Evolutionary conservation across 2,797 vertebrate species (phyloP).

Genomic region (Syngnathus acus): DNA sequence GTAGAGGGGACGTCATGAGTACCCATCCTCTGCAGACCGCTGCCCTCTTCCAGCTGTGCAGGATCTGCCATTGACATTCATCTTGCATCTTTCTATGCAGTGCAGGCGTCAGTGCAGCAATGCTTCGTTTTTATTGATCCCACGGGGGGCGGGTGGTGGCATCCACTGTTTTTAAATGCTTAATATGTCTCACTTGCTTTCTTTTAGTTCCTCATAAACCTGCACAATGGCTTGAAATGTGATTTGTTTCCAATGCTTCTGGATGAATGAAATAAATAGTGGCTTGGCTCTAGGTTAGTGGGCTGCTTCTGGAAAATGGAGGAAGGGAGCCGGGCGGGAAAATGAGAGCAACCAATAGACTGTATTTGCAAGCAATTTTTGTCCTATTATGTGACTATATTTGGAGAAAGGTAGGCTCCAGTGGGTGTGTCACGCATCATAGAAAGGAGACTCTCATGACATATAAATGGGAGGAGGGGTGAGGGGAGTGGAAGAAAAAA

Average conservation of each 20-base stretch:
- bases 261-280: constrained; percentile 35
- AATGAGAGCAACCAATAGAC: not conserved
- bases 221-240: not conserved
- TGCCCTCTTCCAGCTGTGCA: constrained; percentile 9
- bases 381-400: constrained; percentile 9
- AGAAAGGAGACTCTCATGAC: constrained; percentile 42
- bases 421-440: constrained; percentile 51
- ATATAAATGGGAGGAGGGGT: constrained; percentile 36
- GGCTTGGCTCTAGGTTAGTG: constrained; percentile 24
- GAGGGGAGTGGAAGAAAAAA: not conserved
- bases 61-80: constrained; percentile 53
- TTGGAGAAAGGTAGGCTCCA: constrained; percentile 14
- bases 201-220: not conserved
- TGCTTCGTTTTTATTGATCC: constrained; percentile 34
- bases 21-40: not conserved
- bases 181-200: not conserved
- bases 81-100: constrained; percentile 43
- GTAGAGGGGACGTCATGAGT: constrained; percentile 1
- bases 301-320: constrained; percentile 43
- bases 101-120: constrained; percentile 32
- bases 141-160: constrained; percentile 11
- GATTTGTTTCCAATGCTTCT: constrained; percentile 2
- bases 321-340: constrained; percentile 17
- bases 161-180: constrained; percentile 20
- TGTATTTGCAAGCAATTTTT: constrained; percentile 25